Evolutionary conservation across 2,113 vertebrate genomes (phyloP), one percentile per base, ranked within the genome.

Genomic region (Leptodactylus fuscus): DNA sequence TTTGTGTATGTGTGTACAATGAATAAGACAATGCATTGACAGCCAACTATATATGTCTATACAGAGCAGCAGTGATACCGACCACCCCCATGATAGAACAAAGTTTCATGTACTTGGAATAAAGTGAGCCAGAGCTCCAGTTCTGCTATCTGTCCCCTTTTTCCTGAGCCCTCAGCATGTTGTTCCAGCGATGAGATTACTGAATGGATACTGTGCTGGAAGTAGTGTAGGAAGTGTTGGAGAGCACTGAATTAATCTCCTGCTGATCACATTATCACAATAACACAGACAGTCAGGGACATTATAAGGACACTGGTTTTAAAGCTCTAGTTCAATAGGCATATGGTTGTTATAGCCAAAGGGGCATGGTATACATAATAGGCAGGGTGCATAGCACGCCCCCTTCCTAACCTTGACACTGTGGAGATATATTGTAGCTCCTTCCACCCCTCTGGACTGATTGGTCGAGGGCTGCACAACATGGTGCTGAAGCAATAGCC

Each of bases 181-280:
- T 62, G 34, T 10, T n/a, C 60, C 53, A 15, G 34, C 6, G n/a
- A 6, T 60, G 51, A 79, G n/a, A n/a, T 60, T 44, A n/a, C 53
- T 80, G 53, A 62, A 18, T 80, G n/a, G 36, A 16, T n/a, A 80
- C 36, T 62, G 7, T 41, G 20, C 20, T 58, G 51, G 13, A 15
- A 49, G 27, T 51, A 20, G 46, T 32, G 53, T 27, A 44, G 22
- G 18, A 51, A 51, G n/a, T 74, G 73, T 51, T 32, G 24, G 44
- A 55, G 34, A 79, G 9, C 29, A 16, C 77, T 60, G 55, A 24
- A 80, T 80, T 27, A 44, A 44, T 60, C 34, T 60, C 74, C 46
- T 34, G 77, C 55, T 80, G 53, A 27, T 80, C 32, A 44, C n/a
- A 80, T 60, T 29, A 70, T 38, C 24, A 67, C 71, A 18, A 51